Percentiles rank a stretch among this genome's conserved stretches.
These are phyloP conservation scores for Hypsibius dujardini DNA, from an alignment of 1,140 invertebrate genomes.

Conservation along the genomic window DNA sequence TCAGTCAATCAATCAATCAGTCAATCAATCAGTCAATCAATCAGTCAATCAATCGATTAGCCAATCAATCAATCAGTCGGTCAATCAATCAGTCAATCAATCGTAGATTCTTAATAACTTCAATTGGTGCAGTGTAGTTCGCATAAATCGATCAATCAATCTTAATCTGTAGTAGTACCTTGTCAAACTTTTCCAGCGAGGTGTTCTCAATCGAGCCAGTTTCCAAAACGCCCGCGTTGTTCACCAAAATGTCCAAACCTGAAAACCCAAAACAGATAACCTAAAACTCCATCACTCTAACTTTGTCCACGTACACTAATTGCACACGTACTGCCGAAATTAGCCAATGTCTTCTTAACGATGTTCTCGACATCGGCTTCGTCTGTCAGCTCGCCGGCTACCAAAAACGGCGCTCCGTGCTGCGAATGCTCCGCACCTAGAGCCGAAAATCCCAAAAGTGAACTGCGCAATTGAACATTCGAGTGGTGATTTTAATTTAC, in stretches of 20 bases:
- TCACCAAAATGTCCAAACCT: conserved; percentile 57
- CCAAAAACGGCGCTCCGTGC: conserved; percentile 18
- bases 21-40: too few species aligned
- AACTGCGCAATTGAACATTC: too few species aligned
- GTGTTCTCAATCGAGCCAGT: conserved; percentile 63
- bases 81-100: too few species aligned
- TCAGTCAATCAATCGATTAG: too few species aligned
- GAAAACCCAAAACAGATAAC: background rate
- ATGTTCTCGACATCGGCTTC: conserved; percentile 54
- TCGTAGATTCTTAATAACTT: too few species aligned
- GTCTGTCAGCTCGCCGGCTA: conserved; percentile 50
- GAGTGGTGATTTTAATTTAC: conserved; percentile 28
- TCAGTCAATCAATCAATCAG: too few species aligned
- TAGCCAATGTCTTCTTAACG: conserved; percentile 36
- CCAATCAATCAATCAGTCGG: too few species aligned
- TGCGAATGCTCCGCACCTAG: background rate
- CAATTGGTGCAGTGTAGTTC: too few species aligned
- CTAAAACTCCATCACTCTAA: background rate
- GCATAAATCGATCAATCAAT: too few species aligned
- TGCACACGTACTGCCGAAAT: background rate
- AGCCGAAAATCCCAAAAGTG: background rate
- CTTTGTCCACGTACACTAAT: conserved; percentile 3
- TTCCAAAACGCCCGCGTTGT: conserved; percentile 70
- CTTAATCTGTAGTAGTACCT: too few species aligned
- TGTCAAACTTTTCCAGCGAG: conserved; percentile 58